Evolutionary conservation across 2,888 invertebrate genomes (phyloP).

Genomic region (Campoplex capitator): DNA sequence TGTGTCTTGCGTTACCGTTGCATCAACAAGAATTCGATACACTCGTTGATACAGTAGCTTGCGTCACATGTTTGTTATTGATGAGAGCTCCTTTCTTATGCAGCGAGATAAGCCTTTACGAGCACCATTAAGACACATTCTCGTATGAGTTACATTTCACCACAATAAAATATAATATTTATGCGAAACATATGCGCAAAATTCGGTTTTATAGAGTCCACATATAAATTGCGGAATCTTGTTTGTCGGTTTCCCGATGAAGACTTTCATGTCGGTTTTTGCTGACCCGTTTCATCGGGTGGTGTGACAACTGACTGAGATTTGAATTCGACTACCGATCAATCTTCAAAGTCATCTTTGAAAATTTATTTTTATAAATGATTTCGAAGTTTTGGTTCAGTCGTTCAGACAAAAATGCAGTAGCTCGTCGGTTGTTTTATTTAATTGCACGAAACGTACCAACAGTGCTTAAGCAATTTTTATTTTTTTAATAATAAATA

Average conservation of each 20-base stretch:
- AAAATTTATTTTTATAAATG: no score
- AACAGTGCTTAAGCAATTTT: neutral
- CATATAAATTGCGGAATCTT: conserved; percentile 30
- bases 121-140: neutral
- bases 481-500: neutral
- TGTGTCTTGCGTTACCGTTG: conserved; percentile 10
- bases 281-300: neutral
- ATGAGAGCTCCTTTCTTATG: conserved; percentile 10
- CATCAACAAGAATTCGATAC: conserved; percentile 37
- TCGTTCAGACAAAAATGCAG: no score
- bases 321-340: neutral
- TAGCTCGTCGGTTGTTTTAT: neutral
- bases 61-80: conserved; percentile 13
- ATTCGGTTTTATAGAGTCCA: conserved; percentile 2
- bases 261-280: conserved; percentile 15
- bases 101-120: neutral
- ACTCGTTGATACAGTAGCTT: conserved; percentile 1
- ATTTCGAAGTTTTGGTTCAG: neutral
- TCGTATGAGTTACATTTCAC: neutral
- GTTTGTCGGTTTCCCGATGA: conserved; percentile 13
- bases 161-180: conserved; percentile 27
- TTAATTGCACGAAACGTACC: neutral
- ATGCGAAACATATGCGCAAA: conserved; percentile 30
- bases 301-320: neutral
- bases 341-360: neutral